Base-by-base conservation (phyloP, 2,888 invertebrate genomes). In the Dynastes maya region DNA sequence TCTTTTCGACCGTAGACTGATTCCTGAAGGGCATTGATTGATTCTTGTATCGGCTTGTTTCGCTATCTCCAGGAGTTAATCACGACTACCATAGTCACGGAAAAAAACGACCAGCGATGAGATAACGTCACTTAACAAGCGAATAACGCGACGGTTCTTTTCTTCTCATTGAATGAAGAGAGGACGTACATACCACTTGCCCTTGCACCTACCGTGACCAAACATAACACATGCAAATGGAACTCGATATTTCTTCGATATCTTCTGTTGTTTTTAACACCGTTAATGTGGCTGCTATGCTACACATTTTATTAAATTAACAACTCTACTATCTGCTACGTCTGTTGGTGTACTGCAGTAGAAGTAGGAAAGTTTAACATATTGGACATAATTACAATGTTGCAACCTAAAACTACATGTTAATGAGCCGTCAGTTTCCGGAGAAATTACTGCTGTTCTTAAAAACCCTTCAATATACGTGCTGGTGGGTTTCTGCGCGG, bases 1-100 rank as follows among this genome's bases (percentile, higher is more conserved):
- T 72, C 55, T 58, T 16, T 16, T 72, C 71, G 71, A 58, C 71
- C 71, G 71, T 55, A 32, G 71, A 37, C 11, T 16, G 71, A 71
- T 71, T 71, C 55, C 37, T 13, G 58, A 72, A 40, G 58, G 45
- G 72, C 72, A 72, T 72, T 72, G 72, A 72, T 72, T 58, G 72
- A 72, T 72, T 72, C 51, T 72, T 72, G 72, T 61, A 72, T 72
- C 72, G 58, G 13, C 40, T 72, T 58, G 72, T 58, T 72, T 37
- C 72, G 72, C 22, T 72, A 72, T 72, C 72, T 72, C 16, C 22
- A 37, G 58, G 72, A 72, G 58, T 72, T 72, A 72, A 72, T 72
- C 72, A 72, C 72, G 58, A 55, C 16, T 37, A 53, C 40, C 37
- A 8, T 40, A 16, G 72, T 22, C 37, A 16, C 16, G 58, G 72